Evolutionary conservation across 2,888 invertebrate genomes (phyloP), one percentile per base, ranked within the genome.

Genomic region (Coelopa pilipes): DNA sequence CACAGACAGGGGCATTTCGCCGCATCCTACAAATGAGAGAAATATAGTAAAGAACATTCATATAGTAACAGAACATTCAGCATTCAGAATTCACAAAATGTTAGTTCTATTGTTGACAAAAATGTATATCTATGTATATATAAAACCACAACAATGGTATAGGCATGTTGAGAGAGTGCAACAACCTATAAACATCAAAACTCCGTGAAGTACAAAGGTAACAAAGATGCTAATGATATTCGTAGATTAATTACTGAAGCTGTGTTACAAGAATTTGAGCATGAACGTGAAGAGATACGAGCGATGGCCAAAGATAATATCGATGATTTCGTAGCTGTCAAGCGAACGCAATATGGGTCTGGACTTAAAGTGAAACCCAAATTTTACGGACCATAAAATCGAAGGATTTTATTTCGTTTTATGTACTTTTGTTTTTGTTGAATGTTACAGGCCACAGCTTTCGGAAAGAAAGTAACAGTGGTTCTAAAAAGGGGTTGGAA

Each of bases 1-100:
- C 86, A 87, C 76, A 83, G 82, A 66, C 77, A 78, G 50, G 85
- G 86, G 34, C 86, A 87, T 79, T 86, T 86, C 78, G 78, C 78
- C 0, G 77, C 74, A 0, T 76, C 77, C 1, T 34, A 57, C 2
- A 80, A 72, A 0, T 85, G 83, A 65, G 77, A 76, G 0, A 83
- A 82, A 55, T 77, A 78, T 1, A 80, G 79, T 1, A 75, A 79
- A 1, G 73, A 77, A 0, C n/a, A n/a, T n/a, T n/a, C n/a, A n/a
- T n/a, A n/a, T n/a, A n/a, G n/a, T n/a, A n/a, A n/a, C 77, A 78
- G 34, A 60, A 63, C 0, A 68, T 76, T 7, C 67, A 57, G 21
- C 74, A 75, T 68, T 34, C 74, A 0, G 82, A 70, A 69, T 86
- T 17, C 72, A 76, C 21, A 24, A 50, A 10, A 69, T 73, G 3